Base-by-base conservation (phyloP, 2,888 invertebrate species). In the Ashinkailepas kermadecensis region DNA sequence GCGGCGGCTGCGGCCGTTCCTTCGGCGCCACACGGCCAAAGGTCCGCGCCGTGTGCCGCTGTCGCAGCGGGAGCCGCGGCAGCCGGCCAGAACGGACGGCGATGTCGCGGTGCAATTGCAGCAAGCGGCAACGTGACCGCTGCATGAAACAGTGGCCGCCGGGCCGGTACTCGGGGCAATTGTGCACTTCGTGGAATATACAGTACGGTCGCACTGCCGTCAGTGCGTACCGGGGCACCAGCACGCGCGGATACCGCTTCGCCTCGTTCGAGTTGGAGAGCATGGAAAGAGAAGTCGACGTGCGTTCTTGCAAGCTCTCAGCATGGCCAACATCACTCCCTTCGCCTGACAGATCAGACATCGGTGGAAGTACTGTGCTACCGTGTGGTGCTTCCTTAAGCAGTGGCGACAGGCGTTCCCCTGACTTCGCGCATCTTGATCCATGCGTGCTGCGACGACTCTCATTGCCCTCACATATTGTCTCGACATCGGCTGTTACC, bases 181-280 rank as follows among this genome's bases (percentile, higher is more conserved):
- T 21, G 74, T 74, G 54, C 74, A 74, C 74, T 21, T 74, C 74
- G 21, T 74, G 74, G 56, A 74, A 74, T 9, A 74, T 1, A 56
- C 74, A 74, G 56, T 11, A 74, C 56, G 74, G 74, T 23, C 74
- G 74, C 21, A 74, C 74, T 0, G 74, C 74, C 21, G 74, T 74
- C 74, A 56, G 74, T 4, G 6, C 7, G 56, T 15, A 74, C 13
- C 56, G 74, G 18, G 74, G 74, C 1, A 74, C 21, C 12, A 23
- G 54, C 54, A 74, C 39, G 39, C 39, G 39, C 39, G 39, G 39
- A 39, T 39, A 39, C 39, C 39, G 39, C 39, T 39, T 39, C 39
- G 39, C 39, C 39, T 39, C 39, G 39, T 39, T 39, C 39, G 39
- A 39, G 39, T 39, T 39, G 39, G 4, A 4, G 39, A 39, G 39